Evolutionary conservation across 2,113 vertebrate genomes (phyloP).

Genomic region (Sterna hirundo): DNA sequence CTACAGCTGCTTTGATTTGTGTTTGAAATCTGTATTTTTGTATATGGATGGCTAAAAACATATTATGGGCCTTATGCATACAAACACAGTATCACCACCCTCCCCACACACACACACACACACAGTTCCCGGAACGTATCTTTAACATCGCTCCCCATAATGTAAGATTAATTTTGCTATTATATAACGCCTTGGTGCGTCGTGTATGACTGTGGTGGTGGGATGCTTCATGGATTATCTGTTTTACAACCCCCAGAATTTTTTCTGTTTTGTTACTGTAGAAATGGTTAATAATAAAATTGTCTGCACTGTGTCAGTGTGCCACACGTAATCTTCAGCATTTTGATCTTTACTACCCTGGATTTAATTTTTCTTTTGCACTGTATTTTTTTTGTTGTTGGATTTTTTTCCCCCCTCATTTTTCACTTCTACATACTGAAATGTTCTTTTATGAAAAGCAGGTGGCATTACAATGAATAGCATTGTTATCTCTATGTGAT

Average conservation of each 20-base stretch:
- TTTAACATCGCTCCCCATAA: not conserved
- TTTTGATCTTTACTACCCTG: not conserved
- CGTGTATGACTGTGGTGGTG: not conserved
- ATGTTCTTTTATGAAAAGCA: conserved; percentile 46
- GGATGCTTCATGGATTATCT: not conserved
- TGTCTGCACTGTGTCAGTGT: not conserved
- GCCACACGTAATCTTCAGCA: not conserved
- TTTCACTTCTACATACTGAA: not conserved
- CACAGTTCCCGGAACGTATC: not conserved
- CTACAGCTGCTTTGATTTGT: not conserved
- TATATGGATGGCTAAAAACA: not conserved
- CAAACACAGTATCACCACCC: not conserved
- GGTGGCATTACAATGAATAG: conserved; percentile 39
- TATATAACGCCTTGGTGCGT: conserved; percentile 57
- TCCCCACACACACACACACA: not conserved
- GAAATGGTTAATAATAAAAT: not conserved
- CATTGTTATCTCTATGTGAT: not conserved
- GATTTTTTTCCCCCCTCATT: not conserved
- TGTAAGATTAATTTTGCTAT: conserved; percentile 42
- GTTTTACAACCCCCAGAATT: not conserved
- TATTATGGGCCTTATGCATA: not conserved
- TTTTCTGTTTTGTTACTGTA: not conserved
- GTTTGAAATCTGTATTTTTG: not conserved
- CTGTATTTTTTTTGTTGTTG: not conserved
- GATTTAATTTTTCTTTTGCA: not conserved